These are phyloP conservation scores for Pelodytes ibericus DNA, from an alignment of 2,797 vertebrate genomes.

Conservation along the genomic window DNA sequence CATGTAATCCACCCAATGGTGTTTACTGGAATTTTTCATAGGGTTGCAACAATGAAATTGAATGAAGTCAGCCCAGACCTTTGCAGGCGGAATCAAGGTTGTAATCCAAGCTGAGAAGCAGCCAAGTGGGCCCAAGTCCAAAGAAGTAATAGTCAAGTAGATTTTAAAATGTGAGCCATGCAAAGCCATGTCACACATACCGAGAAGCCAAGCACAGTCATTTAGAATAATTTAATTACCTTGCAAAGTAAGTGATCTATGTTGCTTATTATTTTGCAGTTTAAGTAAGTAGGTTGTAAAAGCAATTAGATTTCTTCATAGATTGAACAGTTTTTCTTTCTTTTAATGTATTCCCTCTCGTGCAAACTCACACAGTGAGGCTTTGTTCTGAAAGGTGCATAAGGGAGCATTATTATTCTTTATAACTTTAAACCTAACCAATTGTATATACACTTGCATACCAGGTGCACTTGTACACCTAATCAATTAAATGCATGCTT, in stretches of 20 bases:
- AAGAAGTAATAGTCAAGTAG: conserved; percentile 40
- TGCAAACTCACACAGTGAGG: conserved; percentile 21
- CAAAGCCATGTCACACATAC: conserved; percentile 39
- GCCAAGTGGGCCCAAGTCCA: conserved; percentile 48
- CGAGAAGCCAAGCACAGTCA: conserved; percentile 42
- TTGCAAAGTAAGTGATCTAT: conserved; percentile 43
- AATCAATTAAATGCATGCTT: background rate
- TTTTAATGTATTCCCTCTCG: conserved; percentile 19
- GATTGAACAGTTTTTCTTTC: conserved; percentile 20
- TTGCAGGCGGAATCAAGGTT: conserved; percentile 33
- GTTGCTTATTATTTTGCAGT: conserved; percentile 47
- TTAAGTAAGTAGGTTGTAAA: conserved; percentile 46
- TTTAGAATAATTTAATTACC: conserved; percentile 53
- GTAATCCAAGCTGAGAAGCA: conserved; percentile 43
- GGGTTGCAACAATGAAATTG: conserved; percentile 45
- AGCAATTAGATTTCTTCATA: conserved; percentile 26
- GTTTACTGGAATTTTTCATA: conserved; percentile 46
- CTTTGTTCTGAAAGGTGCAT: conserved; percentile 1
- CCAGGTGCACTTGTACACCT: background rate
- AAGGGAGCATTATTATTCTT: background rate
- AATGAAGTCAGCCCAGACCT: conserved; percentile 47
- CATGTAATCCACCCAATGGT: conserved; percentile 46
- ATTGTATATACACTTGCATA: background rate
- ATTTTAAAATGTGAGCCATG: conserved; percentile 44
- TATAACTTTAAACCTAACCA: background rate